phyloP scores from a whole-genome alignment of 1,140 invertebrate species.

The Holcopasites calliopsidis region DNA sequence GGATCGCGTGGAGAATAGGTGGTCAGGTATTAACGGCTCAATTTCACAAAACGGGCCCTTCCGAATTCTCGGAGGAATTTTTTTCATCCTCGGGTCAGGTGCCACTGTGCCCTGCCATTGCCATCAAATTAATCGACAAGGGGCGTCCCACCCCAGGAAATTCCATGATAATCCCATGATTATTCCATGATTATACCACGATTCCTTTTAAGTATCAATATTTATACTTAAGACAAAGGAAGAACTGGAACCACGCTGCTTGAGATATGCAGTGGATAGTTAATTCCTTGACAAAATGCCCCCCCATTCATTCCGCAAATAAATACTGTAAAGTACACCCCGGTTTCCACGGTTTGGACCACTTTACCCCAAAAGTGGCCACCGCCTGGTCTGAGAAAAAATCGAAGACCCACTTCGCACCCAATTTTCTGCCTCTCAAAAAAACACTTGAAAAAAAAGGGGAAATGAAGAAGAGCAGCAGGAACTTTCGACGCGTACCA shows the following conservation, averaged over 20 bases:
- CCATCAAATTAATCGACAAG: too few species aligned
- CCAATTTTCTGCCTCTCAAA: slow-evolving; percentile 37
- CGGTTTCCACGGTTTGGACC: background rate
- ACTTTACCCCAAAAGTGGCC: slow-evolving; percentile 34
- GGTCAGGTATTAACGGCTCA: slow-evolving; percentile 70
- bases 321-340: background rate
- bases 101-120: slow-evolving; percentile 33
- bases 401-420: slow-evolving; percentile 21
- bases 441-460: slow-evolving; percentile 1
- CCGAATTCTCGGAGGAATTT: slow-evolving; percentile 45
- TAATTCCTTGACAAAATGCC: too few species aligned
- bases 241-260: too few species aligned
- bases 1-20: slow-evolving; percentile 29
- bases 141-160: too few species aligned
- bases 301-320: background rate
- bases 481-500: slow-evolving; percentile 4
- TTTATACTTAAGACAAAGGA: too few species aligned
- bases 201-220: too few species aligned
- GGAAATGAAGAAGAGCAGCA: background rate
- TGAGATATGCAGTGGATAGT: too few species aligned
- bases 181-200: too few species aligned
- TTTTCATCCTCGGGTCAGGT: slow-evolving; percentile 48
- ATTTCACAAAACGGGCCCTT: slow-evolving; percentile 65
- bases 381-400: background rate
- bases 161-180: too few species aligned